Evolutionary conservation across 1,140 invertebrate genomes (phyloP), one percentile per base, ranked within the genome.

Genomic region (Sipha flava): DNA sequence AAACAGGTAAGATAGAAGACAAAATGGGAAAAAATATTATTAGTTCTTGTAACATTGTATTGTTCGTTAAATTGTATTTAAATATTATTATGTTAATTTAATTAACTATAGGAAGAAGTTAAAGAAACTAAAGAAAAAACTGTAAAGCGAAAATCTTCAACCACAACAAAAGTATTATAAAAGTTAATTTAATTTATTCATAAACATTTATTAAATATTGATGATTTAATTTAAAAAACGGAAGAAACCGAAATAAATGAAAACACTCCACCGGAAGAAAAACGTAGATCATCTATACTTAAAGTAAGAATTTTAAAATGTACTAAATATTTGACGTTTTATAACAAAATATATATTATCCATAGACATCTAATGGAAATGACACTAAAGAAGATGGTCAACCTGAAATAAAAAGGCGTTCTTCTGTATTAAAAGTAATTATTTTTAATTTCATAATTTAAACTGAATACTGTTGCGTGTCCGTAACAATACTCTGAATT

Each of bases 1-100:
- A 83, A 84, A 80, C 82, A 81, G 79, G 77, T 62, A 73, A 81
- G 1, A 40, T 57, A 81, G n/a, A n/a, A n/a, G n/a, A n/a, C n/a
- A n/a, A n/a, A n/a, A n/a, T n/a, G n/a, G n/a, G n/a, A n/a, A n/a
- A n/a, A n/a, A n/a, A n/a, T n/a, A n/a, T n/a, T n/a, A n/a, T n/a
- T n/a, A n/a, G n/a, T n/a, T n/a, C n/a, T n/a, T n/a, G 37, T 40
- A 40, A 40, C 37, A 10, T 40, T 40, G 10, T 40, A 4, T n/a
- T 49, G 18, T 3, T n/a, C 14, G n/a, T 49, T 49, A n/a, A 49
- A 49, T n/a, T n/a, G 16, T 14, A n/a, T 14, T 5, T 9, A 43
- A 10, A 10, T 43, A 43, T 43, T 43, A 6, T 12, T 43, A 34
- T 10, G n/a, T n/a, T 34, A n/a, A 4, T 34, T 3, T 12, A n/a